phyloP scores from a whole-genome alignment of 2,888 invertebrate genomes.

The Ophion slaviceki region DNA sequence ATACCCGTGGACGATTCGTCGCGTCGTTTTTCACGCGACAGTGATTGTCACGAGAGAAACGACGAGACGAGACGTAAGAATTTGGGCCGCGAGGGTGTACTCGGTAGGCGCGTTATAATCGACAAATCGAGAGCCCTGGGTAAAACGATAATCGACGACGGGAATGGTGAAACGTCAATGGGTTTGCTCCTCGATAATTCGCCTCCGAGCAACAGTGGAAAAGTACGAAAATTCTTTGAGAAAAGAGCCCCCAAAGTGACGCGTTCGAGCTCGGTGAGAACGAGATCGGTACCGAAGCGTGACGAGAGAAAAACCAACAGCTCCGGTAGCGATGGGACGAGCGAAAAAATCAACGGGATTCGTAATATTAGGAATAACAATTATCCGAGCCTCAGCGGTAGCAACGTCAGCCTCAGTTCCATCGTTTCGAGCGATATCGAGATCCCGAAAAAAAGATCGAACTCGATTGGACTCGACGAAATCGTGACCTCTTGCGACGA shows the following conservation, averaged over 20 bases:
- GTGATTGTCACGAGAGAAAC: constrained; percentile 47
- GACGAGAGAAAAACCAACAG: constrained; percentile 69
- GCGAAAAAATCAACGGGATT: constrained; percentile 53
- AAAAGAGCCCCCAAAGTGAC: constrained; percentile 69
- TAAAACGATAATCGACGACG: constrained; percentile 11
- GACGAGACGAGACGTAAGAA: constrained; percentile 52
- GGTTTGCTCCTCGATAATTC: constrained; percentile 34
- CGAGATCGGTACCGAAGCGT: constrained; percentile 73
- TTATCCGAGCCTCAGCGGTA: constrained; percentile 71
- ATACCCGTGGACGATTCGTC: not conserved
- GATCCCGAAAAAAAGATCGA: constrained; percentile 75
- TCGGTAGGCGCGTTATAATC: constrained; percentile 78
- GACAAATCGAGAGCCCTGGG: constrained; percentile 78
- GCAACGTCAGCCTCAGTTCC: constrained; percentile 78
- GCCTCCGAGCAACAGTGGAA: constrained; percentile 53
- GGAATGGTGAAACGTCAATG: not conserved
- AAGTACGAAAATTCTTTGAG: constrained; percentile 70
- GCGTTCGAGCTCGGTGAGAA: constrained; percentile 76
- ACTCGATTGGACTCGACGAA: constrained; percentile 85
- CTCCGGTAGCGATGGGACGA: not conserved
- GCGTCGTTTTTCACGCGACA: constrained; percentile 50
- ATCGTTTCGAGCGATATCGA: constrained; percentile 77
- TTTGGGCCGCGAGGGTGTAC: constrained; percentile 61
- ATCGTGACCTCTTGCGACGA: constrained; percentile 89
- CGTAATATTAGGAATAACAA: constrained; percentile 69